phyloP scores from a whole-genome alignment of 2,888 invertebrate genomes.

The Habrosyne pyritoides region DNA sequence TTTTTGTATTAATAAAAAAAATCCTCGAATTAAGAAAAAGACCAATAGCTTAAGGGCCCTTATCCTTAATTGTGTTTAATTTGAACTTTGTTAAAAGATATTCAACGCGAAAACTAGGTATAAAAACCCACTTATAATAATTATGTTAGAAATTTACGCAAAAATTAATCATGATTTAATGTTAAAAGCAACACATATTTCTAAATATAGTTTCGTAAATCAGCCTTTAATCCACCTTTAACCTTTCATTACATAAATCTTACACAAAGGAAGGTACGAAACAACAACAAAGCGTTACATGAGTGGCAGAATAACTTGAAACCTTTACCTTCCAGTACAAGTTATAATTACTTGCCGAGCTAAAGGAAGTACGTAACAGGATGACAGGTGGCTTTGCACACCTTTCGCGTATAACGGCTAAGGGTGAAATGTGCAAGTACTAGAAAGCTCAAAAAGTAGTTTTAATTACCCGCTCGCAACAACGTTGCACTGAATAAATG shows the following conservation, averaged over 20 bases:
- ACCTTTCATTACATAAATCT: background rate
- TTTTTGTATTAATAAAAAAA: too few relatives aligned
- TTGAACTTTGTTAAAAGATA: too few relatives aligned
- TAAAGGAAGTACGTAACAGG: slow-evolving; percentile 31
- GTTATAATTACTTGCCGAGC: background rate
- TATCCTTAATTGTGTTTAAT: too few relatives aligned
- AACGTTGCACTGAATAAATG: slow-evolving; percentile 2
- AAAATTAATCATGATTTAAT: too few relatives aligned
- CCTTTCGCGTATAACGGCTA: slow-evolving; percentile 30
- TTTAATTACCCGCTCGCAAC: background rate
- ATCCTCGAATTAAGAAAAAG: too few relatives aligned
- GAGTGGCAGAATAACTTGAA: background rate
- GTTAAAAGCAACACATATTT: background rate
- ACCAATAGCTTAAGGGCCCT: too few relatives aligned
- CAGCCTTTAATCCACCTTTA: background rate
- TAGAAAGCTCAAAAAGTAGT: slow-evolving; percentile 8
- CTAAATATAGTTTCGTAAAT: background rate
- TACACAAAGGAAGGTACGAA: background rate
- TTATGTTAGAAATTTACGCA: too few relatives aligned
- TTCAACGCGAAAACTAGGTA: too few relatives aligned
- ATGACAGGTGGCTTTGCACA: slow-evolving; percentile 44
- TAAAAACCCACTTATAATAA: too few relatives aligned
- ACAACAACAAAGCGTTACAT: background rate
- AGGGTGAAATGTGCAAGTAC: slow-evolving; percentile 21
- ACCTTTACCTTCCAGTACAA: background rate